These are phyloP conservation scores for Dendrocincla tyrannina DNA, from an alignment of 2,797 vertebrate species.

Conservation along the genomic window DNA sequence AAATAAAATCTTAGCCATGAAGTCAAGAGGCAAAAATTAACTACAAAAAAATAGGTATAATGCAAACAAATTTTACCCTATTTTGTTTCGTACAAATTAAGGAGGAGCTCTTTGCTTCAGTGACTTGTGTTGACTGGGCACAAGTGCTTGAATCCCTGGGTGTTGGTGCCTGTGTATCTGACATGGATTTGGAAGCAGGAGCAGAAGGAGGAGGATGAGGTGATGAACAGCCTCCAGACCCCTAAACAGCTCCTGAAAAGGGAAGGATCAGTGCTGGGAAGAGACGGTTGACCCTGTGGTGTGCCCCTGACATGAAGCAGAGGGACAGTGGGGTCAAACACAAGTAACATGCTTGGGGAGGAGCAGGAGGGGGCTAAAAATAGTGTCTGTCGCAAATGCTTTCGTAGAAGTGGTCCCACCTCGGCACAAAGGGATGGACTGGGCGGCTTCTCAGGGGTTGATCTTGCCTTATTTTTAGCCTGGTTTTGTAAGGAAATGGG, in stretches of 20 bases:
- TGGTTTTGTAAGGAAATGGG: neutral
- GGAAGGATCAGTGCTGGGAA: neutral
- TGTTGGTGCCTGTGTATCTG: neutral
- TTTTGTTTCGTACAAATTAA: neutral
- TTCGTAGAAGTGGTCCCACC: neutral
- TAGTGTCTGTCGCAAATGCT: neutral
- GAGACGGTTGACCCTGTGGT: neutral
- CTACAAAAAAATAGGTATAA: neutral
- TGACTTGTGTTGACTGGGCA: neutral
- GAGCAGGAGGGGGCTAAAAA: neutral
- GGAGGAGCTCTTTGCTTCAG: neutral
- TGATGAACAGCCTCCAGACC: neutral
- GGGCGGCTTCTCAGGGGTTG: neutral
- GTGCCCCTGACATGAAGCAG: neutral
- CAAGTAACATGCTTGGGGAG: neutral
- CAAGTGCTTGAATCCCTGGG: neutral
- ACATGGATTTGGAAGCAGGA: neutral
- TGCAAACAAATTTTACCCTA: neutral
- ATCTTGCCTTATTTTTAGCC: neutral
- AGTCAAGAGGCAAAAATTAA: neutral
- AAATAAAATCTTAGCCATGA: neutral
- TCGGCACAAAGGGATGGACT: neutral
- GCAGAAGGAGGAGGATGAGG: neutral
- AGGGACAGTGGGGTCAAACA: neutral
- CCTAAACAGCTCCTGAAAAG: neutral